Conservation (phyloP, 1,140 invertebrate genomes). For the Melanaphis sacchari region DNA sequence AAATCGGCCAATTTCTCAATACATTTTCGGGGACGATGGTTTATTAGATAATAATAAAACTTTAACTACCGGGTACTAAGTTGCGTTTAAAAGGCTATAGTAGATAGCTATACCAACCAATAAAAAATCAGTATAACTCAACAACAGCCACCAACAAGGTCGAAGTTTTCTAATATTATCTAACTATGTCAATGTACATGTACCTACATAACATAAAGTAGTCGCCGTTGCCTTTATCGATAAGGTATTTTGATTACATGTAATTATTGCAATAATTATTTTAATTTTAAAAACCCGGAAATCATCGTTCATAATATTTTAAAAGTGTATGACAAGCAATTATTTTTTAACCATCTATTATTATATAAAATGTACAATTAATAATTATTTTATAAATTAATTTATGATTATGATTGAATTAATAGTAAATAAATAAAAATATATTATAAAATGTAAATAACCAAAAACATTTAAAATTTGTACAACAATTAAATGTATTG, state of each 20-base stretch:
- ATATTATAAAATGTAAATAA: background rate
- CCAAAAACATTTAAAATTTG: background rate
- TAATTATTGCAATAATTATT: background rate
- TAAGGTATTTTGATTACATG: background rate
- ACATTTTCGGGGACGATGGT: background rate
- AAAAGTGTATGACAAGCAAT: background rate
- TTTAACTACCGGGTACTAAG: background rate
- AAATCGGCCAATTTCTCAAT: background rate
- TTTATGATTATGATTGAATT: too few species aligned
- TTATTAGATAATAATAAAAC: background rate
- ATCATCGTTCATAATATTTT: background rate
- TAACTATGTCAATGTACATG: slow-evolving; percentile 37
- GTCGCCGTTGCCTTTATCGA: background rate
- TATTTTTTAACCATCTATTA: background rate
- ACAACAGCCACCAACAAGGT: background rate
- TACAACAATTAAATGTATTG: background rate
- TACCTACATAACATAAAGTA: background rate
- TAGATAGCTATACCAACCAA: background rate
- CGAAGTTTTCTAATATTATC: slow-evolving; percentile 50
- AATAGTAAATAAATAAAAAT: background rate
- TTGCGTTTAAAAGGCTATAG: slow-evolving; percentile 7
- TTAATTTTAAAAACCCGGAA: slow-evolving; percentile 15
- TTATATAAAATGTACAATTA: background rate
- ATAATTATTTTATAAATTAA: slow-evolving; percentile 6
- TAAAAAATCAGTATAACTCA: background rate